Evolutionary conservation across 2,888 invertebrate species (phyloP).

Genomic region (Cepaea hortensis): DNA sequence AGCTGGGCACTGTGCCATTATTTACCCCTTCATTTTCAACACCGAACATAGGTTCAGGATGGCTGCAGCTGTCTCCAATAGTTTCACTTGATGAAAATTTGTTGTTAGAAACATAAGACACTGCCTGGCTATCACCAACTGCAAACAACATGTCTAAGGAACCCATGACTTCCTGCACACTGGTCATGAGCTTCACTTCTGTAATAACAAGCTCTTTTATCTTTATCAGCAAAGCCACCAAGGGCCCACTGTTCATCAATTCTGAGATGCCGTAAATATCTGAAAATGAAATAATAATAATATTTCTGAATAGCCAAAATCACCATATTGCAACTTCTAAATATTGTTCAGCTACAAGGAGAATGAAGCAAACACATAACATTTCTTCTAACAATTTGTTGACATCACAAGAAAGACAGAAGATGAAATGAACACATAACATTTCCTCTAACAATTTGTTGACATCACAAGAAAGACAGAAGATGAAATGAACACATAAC

Average conservation of each 20-base stretch:
- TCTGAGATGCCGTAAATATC: constrained; percentile 65
- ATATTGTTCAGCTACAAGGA: too few relatives aligned
- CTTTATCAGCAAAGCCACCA: constrained; percentile 81
- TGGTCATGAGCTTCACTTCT: constrained; percentile 79
- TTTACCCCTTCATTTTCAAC: background rate
- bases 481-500: too few relatives aligned
- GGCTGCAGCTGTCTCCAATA: background rate
- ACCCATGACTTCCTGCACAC: constrained; percentile 75
- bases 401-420: too few relatives aligned
- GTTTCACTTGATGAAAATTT: background rate
- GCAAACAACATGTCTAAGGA: constrained; percentile 73
- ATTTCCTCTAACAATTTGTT: too few relatives aligned
- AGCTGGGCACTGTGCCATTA: background rate
- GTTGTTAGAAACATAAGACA: constrained; percentile 1
- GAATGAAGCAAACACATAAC: too few relatives aligned
- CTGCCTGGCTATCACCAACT: constrained; percentile 55
- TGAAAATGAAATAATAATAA: background rate
- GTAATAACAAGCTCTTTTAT: constrained; percentile 82
- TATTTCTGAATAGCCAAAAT: too few relatives aligned
- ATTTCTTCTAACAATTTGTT: too few relatives aligned
- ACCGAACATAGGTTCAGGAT: background rate
- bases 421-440: too few relatives aligned
- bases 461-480: too few relatives aligned
- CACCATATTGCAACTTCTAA: too few relatives aligned
- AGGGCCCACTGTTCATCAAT: constrained; percentile 80